Evolutionary conservation across 2,888 invertebrate species (phyloP).

Genomic region (Conus canariensis): DNA sequence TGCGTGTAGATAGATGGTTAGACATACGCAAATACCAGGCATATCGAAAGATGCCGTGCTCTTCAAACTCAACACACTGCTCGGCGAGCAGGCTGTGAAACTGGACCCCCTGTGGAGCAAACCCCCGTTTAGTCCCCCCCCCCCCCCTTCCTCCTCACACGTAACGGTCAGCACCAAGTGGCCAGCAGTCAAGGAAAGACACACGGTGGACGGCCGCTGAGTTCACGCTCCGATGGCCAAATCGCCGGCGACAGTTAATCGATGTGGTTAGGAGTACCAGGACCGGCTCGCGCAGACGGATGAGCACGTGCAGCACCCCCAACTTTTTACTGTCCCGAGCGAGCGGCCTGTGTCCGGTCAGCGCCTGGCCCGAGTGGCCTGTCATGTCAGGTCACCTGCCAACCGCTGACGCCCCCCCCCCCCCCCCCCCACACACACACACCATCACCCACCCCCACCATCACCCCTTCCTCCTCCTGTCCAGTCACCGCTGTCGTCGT

Average conservation of each 20-base stretch:
- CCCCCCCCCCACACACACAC: no score
- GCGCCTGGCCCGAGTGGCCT: slow-evolving; percentile 12
- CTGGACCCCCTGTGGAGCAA: no score
- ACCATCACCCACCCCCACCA: no score
- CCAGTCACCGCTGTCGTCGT: background rate
- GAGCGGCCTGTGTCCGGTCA: slow-evolving; percentile 18
- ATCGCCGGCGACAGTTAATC: background rate
- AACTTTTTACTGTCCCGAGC: background rate
- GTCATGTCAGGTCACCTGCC: slow-evolving; percentile 7
- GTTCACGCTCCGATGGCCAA: background rate
- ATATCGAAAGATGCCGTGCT: no score
- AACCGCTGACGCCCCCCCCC: background rate
- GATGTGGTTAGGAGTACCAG: background rate
- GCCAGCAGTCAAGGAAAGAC: no score
- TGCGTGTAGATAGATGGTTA: no score
- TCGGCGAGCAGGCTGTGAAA: no score
- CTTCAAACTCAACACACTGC: no score
- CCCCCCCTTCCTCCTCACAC: no score
- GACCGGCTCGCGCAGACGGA: background rate
- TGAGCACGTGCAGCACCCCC: background rate
- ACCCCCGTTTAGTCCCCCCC: no score
- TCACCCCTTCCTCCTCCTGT: background rate
- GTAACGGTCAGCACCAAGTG: background rate
- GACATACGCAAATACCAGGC: no score
- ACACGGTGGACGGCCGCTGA: no score